Base-by-base conservation (phyloP, 2,888 invertebrate species). In the Athalia rosae region DNA sequence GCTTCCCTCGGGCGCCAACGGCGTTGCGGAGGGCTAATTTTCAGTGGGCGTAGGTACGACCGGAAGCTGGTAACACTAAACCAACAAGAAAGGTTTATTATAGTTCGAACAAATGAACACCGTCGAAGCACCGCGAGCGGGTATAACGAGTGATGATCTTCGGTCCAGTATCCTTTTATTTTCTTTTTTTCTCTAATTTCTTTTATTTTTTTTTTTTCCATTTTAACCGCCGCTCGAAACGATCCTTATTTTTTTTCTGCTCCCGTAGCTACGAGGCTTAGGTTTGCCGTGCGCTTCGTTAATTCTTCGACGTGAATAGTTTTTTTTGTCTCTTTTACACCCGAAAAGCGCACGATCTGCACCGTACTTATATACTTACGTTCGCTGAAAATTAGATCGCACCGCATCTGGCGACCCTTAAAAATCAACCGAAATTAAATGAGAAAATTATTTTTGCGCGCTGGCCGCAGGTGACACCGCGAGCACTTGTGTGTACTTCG, bases 391-490 rank as follows among this genome's bases (percentile, higher is more conserved):
- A 28, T 28, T 28, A 28, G 28, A 28, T 28, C 28, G 28, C 28
- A 28, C 28, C 28, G 28, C 28, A 28, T 28, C 28, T 28, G 28
- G 71, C 41, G 15, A 43, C 41, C 11, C 45, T n/a, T n/a, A 15
- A 58, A 13, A 58, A 15, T 58, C 9, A 71, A 71, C 58, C 58
- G 13, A 71, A 71, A 71, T 58, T 71, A 58, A 71, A 71, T 58
- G 28, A 71, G 45, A 58, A 71, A 58, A 58, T 56, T 43, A 43
- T 56, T 80, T 81, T 80, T 79, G 78, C 67, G 80, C 76, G n/a
- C 43, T 9, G 3, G 64, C 78, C 78, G 81, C 81, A 82, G 83
- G 81, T 71, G 71, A 71, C 58, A 71, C 58, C 9, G 4, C 9
- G 4, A 56, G 50, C 28, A 28, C 28, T 28, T 28, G 28, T 28